Conservation (phyloP, 2,797 vertebrate species). For the Scomberomorus guttatus region DNA sequence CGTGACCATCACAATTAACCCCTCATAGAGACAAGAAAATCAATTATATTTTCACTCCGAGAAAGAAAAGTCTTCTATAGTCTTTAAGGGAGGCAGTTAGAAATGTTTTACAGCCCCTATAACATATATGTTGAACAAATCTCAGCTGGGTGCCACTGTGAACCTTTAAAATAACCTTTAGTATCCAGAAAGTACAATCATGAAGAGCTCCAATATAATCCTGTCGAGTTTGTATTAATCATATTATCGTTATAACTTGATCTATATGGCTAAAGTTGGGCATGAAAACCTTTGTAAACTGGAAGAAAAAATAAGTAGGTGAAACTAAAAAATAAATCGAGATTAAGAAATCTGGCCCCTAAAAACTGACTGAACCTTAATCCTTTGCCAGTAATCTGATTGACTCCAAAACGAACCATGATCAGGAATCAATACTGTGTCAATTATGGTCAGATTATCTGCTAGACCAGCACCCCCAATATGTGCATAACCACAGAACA, state of each 20-base stretch:
- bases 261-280: neutral
- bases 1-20: constrained; percentile 45
- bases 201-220: neutral
- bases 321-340: neutral
- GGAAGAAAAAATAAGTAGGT: too few relatives aligned
- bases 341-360: neutral
- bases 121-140: neutral
- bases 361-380: neutral
- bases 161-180: neutral
- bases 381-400: neutral
- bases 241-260: neutral
- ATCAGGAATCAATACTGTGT: neutral
- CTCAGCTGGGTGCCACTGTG: neutral
- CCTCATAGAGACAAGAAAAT: constrained; percentile 7
- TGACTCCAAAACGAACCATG: too few relatives aligned
- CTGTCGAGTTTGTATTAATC: neutral
- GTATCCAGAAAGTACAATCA: neutral
- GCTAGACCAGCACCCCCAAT: neutral
- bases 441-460: neutral
- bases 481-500: too few relatives aligned
- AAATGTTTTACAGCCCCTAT: neutral
- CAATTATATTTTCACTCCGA: neutral
- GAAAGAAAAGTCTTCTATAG: neutral
- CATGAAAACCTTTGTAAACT: neutral
- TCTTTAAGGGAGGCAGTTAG: neutral